Conservation (phyloP, 2,888 invertebrate species). For the Ophion slaviceki region DNA sequence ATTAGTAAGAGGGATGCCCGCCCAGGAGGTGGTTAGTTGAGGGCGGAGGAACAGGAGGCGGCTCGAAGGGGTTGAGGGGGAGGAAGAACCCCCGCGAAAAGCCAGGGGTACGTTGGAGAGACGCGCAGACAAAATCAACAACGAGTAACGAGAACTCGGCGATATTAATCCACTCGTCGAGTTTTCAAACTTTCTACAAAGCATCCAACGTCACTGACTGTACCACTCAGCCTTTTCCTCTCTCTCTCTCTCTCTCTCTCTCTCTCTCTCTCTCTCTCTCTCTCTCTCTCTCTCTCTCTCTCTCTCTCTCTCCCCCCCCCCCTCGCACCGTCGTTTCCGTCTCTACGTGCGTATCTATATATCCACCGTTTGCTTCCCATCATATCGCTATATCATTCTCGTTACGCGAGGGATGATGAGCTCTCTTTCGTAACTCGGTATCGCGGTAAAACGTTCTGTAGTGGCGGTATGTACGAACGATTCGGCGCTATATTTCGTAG, state of each 20-base stretch:
- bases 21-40: constrained; percentile 64
- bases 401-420: constrained; percentile 55
- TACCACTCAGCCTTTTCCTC: constrained; percentile 52
- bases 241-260: constrained; percentile 8
- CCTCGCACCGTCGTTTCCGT: constrained; percentile 61
- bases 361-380: constrained; percentile 42
- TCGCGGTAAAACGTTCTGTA: neutral
- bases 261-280: no score
- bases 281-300: constrained; percentile 58
- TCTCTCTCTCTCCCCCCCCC: constrained; percentile 6
- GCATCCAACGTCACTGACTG: constrained; percentile 74
- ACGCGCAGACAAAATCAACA: constrained; percentile 83
- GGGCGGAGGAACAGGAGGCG: neutral
- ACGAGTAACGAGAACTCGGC: constrained; percentile 83
- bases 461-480: neutral
- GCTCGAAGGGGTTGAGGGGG: constrained; percentile 62
- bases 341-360: constrained; percentile 57
- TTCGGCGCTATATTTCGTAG: neutral
- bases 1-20: constrained; percentile 69
- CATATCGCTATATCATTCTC: constrained; percentile 58
- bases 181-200: constrained; percentile 84
- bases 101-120: constrained; percentile 70
- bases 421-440: constrained; percentile 52
- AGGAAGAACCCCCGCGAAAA: constrained; percentile 69
- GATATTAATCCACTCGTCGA: constrained; percentile 84